Percentiles rank a stretch among this genome's conserved stretches.
These are phyloP conservation scores for Drosophila ustulata DNA, from an alignment of 2,888 invertebrate species.

Conservation along the genomic window DNA sequence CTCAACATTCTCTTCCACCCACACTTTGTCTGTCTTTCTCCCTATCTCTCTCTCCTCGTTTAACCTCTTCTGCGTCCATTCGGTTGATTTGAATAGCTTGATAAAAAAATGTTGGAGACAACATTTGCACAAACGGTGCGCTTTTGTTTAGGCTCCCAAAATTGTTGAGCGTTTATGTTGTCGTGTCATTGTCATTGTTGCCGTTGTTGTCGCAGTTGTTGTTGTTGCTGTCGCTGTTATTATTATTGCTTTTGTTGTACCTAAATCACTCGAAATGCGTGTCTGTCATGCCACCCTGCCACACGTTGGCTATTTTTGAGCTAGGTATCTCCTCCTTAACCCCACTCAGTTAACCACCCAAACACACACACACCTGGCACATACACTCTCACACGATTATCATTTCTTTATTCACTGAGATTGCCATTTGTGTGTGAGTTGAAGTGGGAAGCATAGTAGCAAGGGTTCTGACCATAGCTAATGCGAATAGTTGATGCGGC, in stretches of 20 bases:
- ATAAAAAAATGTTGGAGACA: constrained; percentile 36
- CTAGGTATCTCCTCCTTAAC: constrained; percentile 45
- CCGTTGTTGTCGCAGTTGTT: constrained; percentile 41
- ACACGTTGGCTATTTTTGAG: constrained; percentile 62
- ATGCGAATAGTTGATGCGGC: constrained; percentile 50
- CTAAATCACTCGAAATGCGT: constrained; percentile 72
- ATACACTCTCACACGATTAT: constrained; percentile 26
- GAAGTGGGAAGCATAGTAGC: constrained; percentile 29
- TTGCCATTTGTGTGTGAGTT: constrained; percentile 47
- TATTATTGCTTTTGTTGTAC: constrained; percentile 53
- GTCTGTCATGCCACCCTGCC: constrained; percentile 64
- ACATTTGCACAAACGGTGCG: constrained; percentile 50
- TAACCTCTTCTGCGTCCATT: constrained; percentile 15
- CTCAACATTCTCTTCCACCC: neutral
- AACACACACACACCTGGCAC: constrained; percentile 4
- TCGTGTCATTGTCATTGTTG: constrained; percentile 30
- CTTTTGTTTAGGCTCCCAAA: constrained; percentile 48
- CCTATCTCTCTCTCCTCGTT: neutral
- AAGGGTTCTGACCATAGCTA: constrained; percentile 29
- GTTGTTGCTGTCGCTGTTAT: constrained; percentile 40
- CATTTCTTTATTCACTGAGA: constrained; percentile 49
- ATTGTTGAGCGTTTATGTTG: constrained; percentile 48
- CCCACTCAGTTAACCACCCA: constrained; percentile 8
- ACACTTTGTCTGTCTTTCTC: neutral
- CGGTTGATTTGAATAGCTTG: constrained; percentile 59